These are phyloP conservation scores for Dicentrarchus labrax DNA, from an alignment of 2,113 vertebrate genomes.

Conservation along the genomic window DNA sequence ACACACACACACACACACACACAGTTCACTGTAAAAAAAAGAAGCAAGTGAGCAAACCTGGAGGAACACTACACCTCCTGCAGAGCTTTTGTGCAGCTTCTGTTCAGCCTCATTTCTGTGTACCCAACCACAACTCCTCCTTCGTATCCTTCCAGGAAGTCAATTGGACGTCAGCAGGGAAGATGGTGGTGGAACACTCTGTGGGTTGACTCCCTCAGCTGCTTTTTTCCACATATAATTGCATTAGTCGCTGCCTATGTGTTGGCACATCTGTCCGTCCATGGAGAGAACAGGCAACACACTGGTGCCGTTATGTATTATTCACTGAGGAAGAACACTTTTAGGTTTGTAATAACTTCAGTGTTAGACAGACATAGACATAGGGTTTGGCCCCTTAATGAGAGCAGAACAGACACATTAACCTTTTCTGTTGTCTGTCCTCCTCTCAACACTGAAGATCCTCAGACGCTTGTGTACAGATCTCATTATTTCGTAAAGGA, in stretches of 20 bases:
- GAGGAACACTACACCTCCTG: conserved; percentile 23
- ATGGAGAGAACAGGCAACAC: conserved; percentile 6
- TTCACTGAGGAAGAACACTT: conserved; percentile 4
- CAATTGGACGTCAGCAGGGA: not conserved
- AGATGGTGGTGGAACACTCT: not conserved
- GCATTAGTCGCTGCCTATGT: not conserved
- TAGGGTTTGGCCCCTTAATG: conserved; percentile 41
- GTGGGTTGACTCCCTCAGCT: not conserved
- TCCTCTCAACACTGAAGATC: conserved; percentile 13
- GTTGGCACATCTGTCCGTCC: conserved; percentile 1
- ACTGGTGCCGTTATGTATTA: conserved; percentile 32
- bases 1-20: not conserved
- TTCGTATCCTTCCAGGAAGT: conserved; percentile 32
- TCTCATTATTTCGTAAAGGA: conserved; percentile 61
- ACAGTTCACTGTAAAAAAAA: not conserved
- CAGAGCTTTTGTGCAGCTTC: conserved; percentile 29
- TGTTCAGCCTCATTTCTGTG: conserved; percentile 5
- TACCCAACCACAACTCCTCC: not conserved
- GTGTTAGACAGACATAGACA: conserved; percentile 53
- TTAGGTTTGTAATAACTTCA: not conserved
- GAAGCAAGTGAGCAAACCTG: not conserved
- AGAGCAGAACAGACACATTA: conserved; percentile 68
- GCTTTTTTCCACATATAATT: conserved; percentile 9
- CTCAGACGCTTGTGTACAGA: conserved; percentile 29
- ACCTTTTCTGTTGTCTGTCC: conserved; percentile 64